Percentiles rank a stretch among this genome's conserved stretches.
These are phyloP conservation scores for Gryllus bimaculatus DNA, from an alignment of 1,140 invertebrate species.

Conservation along the genomic window DNA sequence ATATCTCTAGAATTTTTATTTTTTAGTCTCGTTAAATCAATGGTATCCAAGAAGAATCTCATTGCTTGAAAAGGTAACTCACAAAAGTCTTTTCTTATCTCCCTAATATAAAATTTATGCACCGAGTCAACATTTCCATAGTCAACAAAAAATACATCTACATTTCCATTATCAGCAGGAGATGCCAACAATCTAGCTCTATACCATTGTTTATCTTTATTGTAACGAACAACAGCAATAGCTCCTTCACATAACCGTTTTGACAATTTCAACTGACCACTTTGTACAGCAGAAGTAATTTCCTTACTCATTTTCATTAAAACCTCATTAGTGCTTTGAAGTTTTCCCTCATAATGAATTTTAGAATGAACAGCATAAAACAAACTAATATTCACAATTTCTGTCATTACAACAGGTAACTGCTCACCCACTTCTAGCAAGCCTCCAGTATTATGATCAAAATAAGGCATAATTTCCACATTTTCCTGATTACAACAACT, in stretches of 20 bases:
- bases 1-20: neutral
- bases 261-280: neutral
- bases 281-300: neutral
- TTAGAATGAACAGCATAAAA: neutral
- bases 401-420: neutral
- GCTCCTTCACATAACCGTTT: neutral
- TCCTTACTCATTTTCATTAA: neutral
- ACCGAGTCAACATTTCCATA: conserved; percentile 33
- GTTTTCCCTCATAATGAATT: neutral
- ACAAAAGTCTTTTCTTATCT: neutral
- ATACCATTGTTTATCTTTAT: conserved; percentile 34
- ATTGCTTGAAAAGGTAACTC: neutral
- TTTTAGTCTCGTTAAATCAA: neutral
- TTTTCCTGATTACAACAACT: no score
- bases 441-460: neutral
- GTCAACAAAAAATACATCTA: conserved; percentile 41
- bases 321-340: neutral
- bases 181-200: conserved; percentile 32
- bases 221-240: conserved; percentile 30
- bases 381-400: neutral
- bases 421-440: neutral
- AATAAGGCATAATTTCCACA: neutral
- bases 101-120: neutral
- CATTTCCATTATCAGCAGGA: conserved; percentile 30
- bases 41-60: neutral